Evolutionary conservation across 2,113 vertebrate species (phyloP), one percentile per base, ranked within the genome.

Genomic region (Ursus arctos): DNA sequence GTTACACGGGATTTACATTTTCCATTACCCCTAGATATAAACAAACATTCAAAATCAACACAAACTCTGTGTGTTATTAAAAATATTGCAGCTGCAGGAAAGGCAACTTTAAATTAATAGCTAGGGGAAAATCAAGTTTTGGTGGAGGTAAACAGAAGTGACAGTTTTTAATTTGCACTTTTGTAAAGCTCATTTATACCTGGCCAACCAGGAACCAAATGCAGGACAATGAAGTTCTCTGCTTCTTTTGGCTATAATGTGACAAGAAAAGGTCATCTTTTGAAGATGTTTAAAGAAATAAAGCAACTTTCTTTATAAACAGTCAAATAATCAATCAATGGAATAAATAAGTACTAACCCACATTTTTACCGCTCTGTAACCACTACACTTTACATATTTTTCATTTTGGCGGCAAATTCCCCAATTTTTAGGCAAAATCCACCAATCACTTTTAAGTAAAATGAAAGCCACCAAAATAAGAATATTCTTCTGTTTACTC

Each of bases 81-180:
- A 99, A 99, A 98, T 99, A 99, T 99, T 99, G 98, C 98, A 99
- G 98, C 98, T 98, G 98, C 96, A 99, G 98, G 98, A 98, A 99
- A 99, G 99, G 99, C 99, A 99, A 99, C 99, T 97, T 99, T 98
- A 99, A 99, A 98, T 99, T 99, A 99, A 98, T 98, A 99, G 98
- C 98, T 98, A 98, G 98, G 98, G 98, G 97, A 93, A 96, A 97
- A 98, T 97, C 96, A 98, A 26, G 98, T 99, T 99, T 98, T 98
- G 98, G 98, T 98, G 98, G 98, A 98, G 98, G 98, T 98, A 99
- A 99, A 99, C 98, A 98, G 98, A 99, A 99, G 97, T 98, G 96
- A 97, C 94, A 98, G 95, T 92, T 98, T 98, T 98, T 98, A 98
- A 98, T 99, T 98, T 98, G 98, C 97, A 97, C 97, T 98, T 98